Evolutionary conservation across 2,113 vertebrate genomes (phyloP).

Genomic region (Butorides virescens): DNA sequence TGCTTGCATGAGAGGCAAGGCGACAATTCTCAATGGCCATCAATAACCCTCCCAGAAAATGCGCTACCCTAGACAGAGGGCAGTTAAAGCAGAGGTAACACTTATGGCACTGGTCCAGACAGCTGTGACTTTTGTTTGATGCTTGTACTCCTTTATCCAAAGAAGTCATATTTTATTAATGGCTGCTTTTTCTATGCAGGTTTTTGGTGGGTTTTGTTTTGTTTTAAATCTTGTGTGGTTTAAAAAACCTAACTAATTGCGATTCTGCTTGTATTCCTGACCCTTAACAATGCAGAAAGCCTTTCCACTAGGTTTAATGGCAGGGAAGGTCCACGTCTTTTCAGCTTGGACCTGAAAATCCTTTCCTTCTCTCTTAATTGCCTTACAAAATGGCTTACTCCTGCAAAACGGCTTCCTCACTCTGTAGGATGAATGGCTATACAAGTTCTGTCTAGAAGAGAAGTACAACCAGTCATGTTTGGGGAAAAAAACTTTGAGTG

Average conservation of each 20-base stretch:
- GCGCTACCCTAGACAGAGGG: background rate
- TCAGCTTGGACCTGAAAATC: background rate
- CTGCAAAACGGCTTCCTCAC: background rate
- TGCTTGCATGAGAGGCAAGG: background rate
- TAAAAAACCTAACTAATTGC: background rate
- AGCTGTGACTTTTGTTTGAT: background rate
- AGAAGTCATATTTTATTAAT: background rate
- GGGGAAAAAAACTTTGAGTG: background rate
- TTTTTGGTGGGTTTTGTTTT: background rate
- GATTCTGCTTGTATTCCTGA: background rate
- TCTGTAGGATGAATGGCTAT: background rate
- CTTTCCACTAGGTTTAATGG: background rate
- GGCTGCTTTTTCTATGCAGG: background rate
- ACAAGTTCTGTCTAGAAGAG: background rate
- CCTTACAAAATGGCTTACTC: background rate
- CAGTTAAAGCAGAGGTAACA: background rate
- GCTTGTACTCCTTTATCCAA: background rate
- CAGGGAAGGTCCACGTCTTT: slow-evolving; percentile 1
- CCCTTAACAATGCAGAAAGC: background rate
- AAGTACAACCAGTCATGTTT: rapidly evolving
- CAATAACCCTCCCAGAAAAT: background rate
- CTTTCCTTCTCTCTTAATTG: background rate
- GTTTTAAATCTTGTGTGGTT: background rate
- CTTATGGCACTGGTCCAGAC: background rate
- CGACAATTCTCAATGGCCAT: background rate